Evolutionary conservation across 1,140 invertebrate species (phyloP).

Genomic region (Riptortus pedestris): DNA sequence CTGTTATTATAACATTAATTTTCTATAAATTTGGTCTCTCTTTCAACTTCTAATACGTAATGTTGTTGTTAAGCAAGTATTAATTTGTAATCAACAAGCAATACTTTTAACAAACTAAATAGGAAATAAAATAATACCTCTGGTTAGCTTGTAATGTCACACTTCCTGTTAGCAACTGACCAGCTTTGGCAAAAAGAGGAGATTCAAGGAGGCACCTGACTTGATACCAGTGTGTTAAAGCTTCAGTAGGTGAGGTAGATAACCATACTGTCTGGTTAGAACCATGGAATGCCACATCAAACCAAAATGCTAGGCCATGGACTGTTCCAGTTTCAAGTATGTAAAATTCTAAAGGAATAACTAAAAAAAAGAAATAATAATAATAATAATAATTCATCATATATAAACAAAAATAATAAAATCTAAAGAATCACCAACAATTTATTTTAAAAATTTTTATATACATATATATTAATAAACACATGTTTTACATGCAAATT

Average conservation of each 20-base stretch:
- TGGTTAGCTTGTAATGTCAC: slow-evolving; percentile 87
- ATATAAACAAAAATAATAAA: background rate
- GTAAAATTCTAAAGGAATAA: slow-evolving; percentile 90
- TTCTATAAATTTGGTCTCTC: too few species aligned
- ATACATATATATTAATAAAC: background rate
- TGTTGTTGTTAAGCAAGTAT: too few species aligned
- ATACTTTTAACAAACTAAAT: too few species aligned
- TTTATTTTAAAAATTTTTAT: background rate
- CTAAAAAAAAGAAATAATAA: slow-evolving; percentile 37
- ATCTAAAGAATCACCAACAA: background rate
- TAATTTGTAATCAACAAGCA: too few species aligned
- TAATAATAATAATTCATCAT: background rate
- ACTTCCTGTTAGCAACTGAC: slow-evolving; percentile 78
- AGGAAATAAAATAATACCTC: too few species aligned
- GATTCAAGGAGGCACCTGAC: slow-evolving; percentile 89
- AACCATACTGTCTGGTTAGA: slow-evolving; percentile 85
- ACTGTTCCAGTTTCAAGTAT: slow-evolving; percentile 87
- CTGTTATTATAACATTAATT: too few species aligned
- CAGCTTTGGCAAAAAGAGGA: slow-evolving; percentile 89
- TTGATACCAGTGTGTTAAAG: slow-evolving; percentile 99
- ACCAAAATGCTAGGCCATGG: slow-evolving; percentile 98
- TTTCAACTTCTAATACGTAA: too few species aligned
- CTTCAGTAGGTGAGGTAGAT: slow-evolving; percentile 95
- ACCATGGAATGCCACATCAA: slow-evolving; percentile 97
- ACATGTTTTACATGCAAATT: too few species aligned